A percentile compares a stretch with the other conserved stretches of the same genome.
These are phyloP conservation scores for Tridacna gigas DNA, from an alignment of 2,888 invertebrate species.

Conservation along the genomic window DNA sequence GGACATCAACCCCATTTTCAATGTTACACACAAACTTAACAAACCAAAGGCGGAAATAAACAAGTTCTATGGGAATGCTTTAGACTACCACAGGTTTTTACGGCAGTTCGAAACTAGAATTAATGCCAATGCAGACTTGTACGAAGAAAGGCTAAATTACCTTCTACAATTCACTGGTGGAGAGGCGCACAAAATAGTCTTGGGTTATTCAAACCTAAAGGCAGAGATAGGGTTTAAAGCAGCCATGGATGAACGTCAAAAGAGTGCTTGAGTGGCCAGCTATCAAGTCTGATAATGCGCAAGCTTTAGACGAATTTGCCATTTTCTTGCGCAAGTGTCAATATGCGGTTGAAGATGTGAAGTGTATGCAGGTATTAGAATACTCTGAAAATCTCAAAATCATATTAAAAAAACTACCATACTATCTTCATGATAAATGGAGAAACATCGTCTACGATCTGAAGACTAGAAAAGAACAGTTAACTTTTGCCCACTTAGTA, in stretches of 20 bases:
- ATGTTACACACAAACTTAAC: background rate
- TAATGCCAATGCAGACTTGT: background rate
- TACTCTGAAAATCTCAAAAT: constrained; percentile 51
- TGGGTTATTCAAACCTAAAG: constrained; percentile 6
- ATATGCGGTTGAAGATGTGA: constrained; percentile 36
- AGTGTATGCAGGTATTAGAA: constrained; percentile 37
- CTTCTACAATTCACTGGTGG: constrained; percentile 1
- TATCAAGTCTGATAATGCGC: constrained; percentile 27
- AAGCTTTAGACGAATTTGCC: constrained; percentile 39
- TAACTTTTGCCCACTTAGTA: constrained; percentile 34
- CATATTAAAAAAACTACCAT: constrained; percentile 44
- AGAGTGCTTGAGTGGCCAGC: constrained; percentile 35
- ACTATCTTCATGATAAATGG: constrained; percentile 41
- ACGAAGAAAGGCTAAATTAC: constrained; percentile 4
- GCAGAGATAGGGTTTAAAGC: constrained; percentile 26
- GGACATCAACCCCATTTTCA: background rate
- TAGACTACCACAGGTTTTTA: background rate
- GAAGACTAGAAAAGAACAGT: background rate
- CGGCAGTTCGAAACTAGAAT: constrained; percentile 8
- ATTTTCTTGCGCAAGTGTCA: constrained; percentile 40
- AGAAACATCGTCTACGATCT: constrained; percentile 35
- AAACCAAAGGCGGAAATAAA: background rate
- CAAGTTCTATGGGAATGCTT: background rate
- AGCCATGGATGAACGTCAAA: constrained; percentile 28
- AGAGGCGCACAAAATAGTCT: constrained; percentile 1